Evolutionary conservation across 2,888 invertebrate species (phyloP).

Genomic region (Strigamia transsilvanica): DNA sequence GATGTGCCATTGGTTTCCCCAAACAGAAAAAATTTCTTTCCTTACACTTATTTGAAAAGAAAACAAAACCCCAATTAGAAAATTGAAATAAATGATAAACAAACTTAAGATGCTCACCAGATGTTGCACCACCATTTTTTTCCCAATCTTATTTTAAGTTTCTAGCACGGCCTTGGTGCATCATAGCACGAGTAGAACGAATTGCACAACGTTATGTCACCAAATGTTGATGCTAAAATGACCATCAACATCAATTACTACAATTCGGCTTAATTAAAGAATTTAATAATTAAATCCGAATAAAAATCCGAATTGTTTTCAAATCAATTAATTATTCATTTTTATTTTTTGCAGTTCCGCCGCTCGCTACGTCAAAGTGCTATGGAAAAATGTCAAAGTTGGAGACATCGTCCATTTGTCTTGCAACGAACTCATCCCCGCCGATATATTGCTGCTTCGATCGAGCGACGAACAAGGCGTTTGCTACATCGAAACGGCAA

Average conservation of each 20-base stretch:
- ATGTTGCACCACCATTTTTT: neutral
- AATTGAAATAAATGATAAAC: neutral
- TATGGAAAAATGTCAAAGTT: conserved; percentile 90
- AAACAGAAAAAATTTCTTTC: neutral
- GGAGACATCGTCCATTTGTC: conserved; percentile 95
- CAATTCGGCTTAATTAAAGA: neutral
- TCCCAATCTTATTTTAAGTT: conserved; percentile 7
- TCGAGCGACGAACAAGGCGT: conserved; percentile 88
- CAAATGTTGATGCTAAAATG: neutral
- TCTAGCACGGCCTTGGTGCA: conserved; percentile 26
- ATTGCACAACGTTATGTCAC: neutral
- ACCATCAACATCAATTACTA: neutral
- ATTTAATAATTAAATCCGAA: neutral
- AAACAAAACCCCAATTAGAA: neutral
- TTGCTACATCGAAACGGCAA: conserved; percentile 95
- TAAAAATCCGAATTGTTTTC: neutral
- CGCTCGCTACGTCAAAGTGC: conserved; percentile 81
- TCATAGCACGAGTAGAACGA: neutral
- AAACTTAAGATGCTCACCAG: neutral
- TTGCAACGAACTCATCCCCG: conserved; percentile 95
- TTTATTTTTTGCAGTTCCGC: conserved; percentile 61
- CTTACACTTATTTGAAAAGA: neutral
- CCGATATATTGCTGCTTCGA: conserved; percentile 88
- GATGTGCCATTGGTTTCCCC: conserved; percentile 28
- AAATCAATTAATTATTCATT: neutral